Conservation (phyloP, 2,888 invertebrate genomes). For the Sericinus montela region DNA sequence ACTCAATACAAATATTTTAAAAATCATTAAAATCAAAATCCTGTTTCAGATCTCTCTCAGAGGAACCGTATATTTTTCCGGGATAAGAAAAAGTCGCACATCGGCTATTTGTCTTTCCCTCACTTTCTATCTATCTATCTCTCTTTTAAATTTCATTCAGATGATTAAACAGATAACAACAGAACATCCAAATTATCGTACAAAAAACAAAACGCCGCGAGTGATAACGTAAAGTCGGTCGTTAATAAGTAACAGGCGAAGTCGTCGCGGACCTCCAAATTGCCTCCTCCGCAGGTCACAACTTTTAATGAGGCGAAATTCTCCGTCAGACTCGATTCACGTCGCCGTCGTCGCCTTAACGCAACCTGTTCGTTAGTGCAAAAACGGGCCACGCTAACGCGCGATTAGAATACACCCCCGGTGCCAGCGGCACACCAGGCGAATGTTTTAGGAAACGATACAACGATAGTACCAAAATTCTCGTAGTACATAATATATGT, state of each 20-base stretch:
- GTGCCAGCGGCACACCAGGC: slow-evolving; percentile 46
- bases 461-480: too few species aligned
- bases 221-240: slow-evolving; percentile 63
- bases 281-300: slow-evolving; percentile 74
- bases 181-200: too few species aligned
- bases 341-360: slow-evolving; percentile 70
- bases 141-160: too few species aligned
- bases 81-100: too few species aligned
- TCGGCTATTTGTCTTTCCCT: too few species aligned
- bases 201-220: slow-evolving; percentile 23
- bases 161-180: too few species aligned
- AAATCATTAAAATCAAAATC: too few species aligned
- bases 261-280: slow-evolving; percentile 66
- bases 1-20: too few species aligned
- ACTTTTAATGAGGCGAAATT: slow-evolving; percentile 80
- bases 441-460: not conserved
- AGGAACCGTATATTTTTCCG: too few species aligned
- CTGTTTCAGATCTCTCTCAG: too few species aligned
- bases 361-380: slow-evolving; percentile 78
- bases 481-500: too few species aligned
- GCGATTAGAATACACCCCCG: slow-evolving; percentile 76
- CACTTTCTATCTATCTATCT: too few species aligned
- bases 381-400: slow-evolving; percentile 76
- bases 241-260: slow-evolving; percentile 65
- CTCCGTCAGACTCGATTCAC: slow-evolving; percentile 61